Evolutionary conservation across 2,888 invertebrate species (phyloP), one percentile per base, ranked within the genome.

Genomic region (Idaea biselata): DNA sequence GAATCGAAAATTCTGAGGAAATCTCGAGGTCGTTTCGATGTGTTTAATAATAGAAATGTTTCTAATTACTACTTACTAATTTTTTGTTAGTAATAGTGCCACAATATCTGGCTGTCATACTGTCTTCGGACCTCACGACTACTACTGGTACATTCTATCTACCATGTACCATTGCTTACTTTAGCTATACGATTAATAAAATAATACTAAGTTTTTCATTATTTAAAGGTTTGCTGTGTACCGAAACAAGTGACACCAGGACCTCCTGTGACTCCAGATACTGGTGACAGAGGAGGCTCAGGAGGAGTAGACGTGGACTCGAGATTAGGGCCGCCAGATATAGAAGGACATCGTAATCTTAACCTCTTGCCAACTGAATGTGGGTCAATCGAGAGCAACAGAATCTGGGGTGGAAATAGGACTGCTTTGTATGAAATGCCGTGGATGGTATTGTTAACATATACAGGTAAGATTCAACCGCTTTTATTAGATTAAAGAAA

Each of bases 401-500:
- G 94, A 72, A 94, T 96, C 58, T 86, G 93, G 25, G 93, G 94
- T 2, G 96, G 96, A 0, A 91, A 94, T 58, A 85, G 90, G 64
- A 94, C 96, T 0, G 82, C 81, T 0, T 78, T 96, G 5, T 93
- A 92, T 55, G 95, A 96, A 72, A 95, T 94, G 83, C 96, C 96
- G 0, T 96, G 96, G 96, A 95, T 96, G 95, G 95, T 94, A 0
- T 85, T 96, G 1, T 78, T 96, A n/a, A 93, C 94, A 1, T 96
- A 96, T 70, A 79, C 88, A 7, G 44, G 44, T 44, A 44, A 44
- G 11, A 44, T 11, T 0, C 3, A 7, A 44, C 0, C 44, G 3
- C 44, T 14, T 25, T 8, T 44, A 11, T 11, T 44, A 44, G 6
- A 11, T 44, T 14, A 11, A 33, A 33, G 7, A 44, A 14, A 14